These are phyloP conservation scores for Akabosia matsudoensis DNA, from an alignment of 1,140 invertebrate genomes.

Conservation along the genomic window DNA sequence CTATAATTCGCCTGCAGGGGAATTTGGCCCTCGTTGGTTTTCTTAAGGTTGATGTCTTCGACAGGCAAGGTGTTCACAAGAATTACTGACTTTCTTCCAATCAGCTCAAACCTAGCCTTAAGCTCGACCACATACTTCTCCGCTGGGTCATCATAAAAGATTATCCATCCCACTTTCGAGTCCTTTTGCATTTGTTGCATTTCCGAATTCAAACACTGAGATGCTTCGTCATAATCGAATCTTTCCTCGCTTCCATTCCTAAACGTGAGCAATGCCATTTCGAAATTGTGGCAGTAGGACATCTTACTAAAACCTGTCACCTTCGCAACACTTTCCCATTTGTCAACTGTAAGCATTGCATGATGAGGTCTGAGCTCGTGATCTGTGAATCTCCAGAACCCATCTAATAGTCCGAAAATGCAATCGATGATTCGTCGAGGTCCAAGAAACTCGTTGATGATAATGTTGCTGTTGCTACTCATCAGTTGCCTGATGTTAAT, in stretches of 20 bases:
- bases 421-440: background rate
- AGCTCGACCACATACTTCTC: background rate
- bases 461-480: background rate
- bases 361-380: background rate
- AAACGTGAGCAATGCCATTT: background rate
- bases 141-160: background rate
- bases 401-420: slow-evolving; percentile 32
- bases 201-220: background rate
- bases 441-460: background rate
- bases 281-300: background rate
- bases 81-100: background rate
- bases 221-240: background rate
- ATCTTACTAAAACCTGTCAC: slow-evolving; percentile 19
- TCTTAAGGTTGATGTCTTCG: background rate
- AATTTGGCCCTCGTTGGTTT: background rate
- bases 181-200: background rate
- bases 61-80: background rate
- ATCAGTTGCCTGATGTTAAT: slow-evolving; percentile 14
- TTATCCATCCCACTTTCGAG: background rate
- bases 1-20: background rate
- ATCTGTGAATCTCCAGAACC: slow-evolving; percentile 36
- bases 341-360: background rate
- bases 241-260: background rate
- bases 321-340: slow-evolving; percentile 21
- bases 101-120: background rate